Evolutionary conservation across 2,888 invertebrate species (phyloP), one percentile per base, ranked within the genome.

Genomic region (Amphipoea oculea): DNA sequence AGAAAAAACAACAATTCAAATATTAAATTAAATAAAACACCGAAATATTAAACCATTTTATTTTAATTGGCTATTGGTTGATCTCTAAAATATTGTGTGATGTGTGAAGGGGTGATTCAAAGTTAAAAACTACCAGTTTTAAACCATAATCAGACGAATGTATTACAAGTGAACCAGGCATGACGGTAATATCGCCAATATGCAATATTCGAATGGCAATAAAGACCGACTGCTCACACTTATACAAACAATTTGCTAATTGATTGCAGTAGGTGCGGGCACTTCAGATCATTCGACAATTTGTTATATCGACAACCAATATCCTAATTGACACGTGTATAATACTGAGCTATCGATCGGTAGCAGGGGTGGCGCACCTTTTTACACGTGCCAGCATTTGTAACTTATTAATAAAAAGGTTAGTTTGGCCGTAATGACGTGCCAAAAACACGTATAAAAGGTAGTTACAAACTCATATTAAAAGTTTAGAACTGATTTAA

Each of bases 241-340:
- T 85, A 71, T 67, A 81, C 87, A 85, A 87, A 85, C 85, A 85
- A 82, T 86, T 78, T 72, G 87, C 81, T 85, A 85, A 85, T 85
- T 85, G 85, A 86, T 86, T 71, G 87, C 78, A 54, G 66, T 85
- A 86, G 81, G 87, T 77, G 81, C 71, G 74, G 77, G 69, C 75
- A 76, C 81, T 78, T 84, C 84, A 84, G 87, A 86, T 81, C 82
- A 73, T 82, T 82, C 85, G 65, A 76, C 83, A 86, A 85, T 85
- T 84, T 83, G 85, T 76, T 92, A 89, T 89, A 84, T 68, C 71
- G 86, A 89, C 87, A 86, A 89, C 90, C 94, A 93, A 94, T 95
- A 94, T 92, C 91, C 91, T 95, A 95, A 95, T 95, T 95, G 95
- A 94, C 94, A 92, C 17, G 70, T 78, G 73, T 75, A 69, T 90